Evolutionary conservation across 2,113 vertebrate genomes (phyloP).

Genomic region (Sardina pilchardus): DNA sequence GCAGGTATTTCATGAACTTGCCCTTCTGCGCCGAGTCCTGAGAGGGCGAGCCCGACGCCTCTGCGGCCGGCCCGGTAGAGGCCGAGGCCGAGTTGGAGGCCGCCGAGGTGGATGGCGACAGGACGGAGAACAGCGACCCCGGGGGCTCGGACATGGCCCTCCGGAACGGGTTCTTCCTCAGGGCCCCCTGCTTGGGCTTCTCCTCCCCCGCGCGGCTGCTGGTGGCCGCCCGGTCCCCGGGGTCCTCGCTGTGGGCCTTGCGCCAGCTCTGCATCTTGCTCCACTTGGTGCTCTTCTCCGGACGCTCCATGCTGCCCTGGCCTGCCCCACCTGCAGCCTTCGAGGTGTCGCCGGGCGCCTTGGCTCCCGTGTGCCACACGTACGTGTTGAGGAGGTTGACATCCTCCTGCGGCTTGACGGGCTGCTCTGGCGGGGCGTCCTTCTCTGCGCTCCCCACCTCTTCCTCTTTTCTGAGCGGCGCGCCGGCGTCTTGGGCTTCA

Average conservation of each 20-base stretch:
- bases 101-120: slow-evolving; percentile 5
- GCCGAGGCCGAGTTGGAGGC: slow-evolving; percentile 41
- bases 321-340: slow-evolving; percentile 40
- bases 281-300: slow-evolving; percentile 73
- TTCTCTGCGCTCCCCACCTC: slow-evolving; percentile 47
- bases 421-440: slow-evolving; percentile 43
- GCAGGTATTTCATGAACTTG: slow-evolving; percentile 76
- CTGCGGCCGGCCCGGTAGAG: slow-evolving; percentile 43
- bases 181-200: slow-evolving; percentile 39
- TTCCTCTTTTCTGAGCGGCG: slow-evolving; percentile 50
- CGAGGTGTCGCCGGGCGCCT: slow-evolving; percentile 41
- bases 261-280: slow-evolving; percentile 79
- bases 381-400: slow-evolving; percentile 66
- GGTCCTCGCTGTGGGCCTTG: slow-evolving; percentile 74
- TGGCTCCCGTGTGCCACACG: slow-evolving; percentile 73
- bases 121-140: slow-evolving; percentile 56
- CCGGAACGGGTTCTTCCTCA: slow-evolving; percentile 79
- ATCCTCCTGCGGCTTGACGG: slow-evolving; percentile 47
- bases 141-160: slow-evolving; percentile 80
- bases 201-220: not conserved
- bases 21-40: slow-evolving; percentile 62
- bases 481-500: slow-evolving; percentile 54
- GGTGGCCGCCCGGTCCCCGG: slow-evolving; percentile 49
- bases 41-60: slow-evolving; percentile 40
- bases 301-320: slow-evolving; percentile 47